Conservation (phyloP, 1,140 invertebrate species). For the Schmidtea mediterranea region DNA sequence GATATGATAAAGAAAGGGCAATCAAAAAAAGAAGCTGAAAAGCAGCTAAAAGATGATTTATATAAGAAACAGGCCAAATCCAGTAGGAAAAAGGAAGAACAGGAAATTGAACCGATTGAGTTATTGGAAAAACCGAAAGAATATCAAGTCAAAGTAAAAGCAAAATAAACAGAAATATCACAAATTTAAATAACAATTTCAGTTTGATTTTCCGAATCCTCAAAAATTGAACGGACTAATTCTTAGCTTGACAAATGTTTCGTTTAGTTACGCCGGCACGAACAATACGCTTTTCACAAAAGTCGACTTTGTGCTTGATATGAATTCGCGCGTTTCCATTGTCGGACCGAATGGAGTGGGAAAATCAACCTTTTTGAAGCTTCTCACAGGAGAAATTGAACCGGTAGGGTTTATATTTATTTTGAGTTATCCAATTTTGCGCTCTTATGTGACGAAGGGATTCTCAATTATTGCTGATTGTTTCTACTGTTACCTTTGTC, state of each 20-base stretch:
- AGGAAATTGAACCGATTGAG: slow-evolving; percentile 26
- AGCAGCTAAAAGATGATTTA: slow-evolving; percentile 57
- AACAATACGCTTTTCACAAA: slow-evolving; percentile 54
- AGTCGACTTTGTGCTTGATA: slow-evolving; percentile 74
- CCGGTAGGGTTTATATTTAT: slow-evolving; percentile 29
- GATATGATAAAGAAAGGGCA: slow-evolving; percentile 79
- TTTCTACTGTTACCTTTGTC: slow-evolving; percentile 4
- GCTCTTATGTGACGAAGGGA: too few relatives aligned
- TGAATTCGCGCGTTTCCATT: slow-evolving; percentile 44
- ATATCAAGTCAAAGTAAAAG: slow-evolving; percentile 46
- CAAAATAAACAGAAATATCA: background rate
- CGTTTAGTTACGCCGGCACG: slow-evolving; percentile 14
- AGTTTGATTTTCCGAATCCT: slow-evolving; percentile 82
- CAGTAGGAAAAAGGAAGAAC: slow-evolving; percentile 14
- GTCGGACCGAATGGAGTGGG: slow-evolving; percentile 49
- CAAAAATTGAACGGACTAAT: slow-evolving; percentile 75
- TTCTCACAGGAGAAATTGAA: slow-evolving; percentile 51
- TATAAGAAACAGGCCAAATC: slow-evolving; percentile 78
- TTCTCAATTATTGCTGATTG: too few relatives aligned
- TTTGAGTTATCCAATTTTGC: too few relatives aligned
- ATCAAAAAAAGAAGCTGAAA: slow-evolving; percentile 60
- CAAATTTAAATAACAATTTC: background rate
- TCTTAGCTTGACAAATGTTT: slow-evolving; percentile 53
- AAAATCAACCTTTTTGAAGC: slow-evolving; percentile 83
- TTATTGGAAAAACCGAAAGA: slow-evolving; percentile 60